Percentiles rank a stretch among this genome's conserved stretches.
These are phyloP conservation scores for Caenorhabditis sp. DNA, from an alignment of 2,888 invertebrate genomes.

Conservation along the genomic window DNA sequence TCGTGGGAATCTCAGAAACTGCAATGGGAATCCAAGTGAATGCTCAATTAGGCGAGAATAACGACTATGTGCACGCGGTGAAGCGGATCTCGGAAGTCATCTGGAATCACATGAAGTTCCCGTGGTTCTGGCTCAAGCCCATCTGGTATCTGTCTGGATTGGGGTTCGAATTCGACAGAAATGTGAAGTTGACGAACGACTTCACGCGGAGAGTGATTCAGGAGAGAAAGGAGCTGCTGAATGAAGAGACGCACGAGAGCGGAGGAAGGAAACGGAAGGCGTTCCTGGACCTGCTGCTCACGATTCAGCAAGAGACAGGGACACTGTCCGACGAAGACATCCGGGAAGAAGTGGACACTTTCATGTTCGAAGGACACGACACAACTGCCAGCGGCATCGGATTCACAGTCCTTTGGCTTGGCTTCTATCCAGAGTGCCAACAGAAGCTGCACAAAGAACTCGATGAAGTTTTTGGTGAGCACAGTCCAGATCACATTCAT, in stretches of 20 bases:
- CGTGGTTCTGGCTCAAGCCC: constrained; percentile 80
- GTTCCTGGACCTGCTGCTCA: constrained; percentile 81
- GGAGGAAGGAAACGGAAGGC: constrained; percentile 70
- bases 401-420: constrained; percentile 80
- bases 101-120: constrained; percentile 74
- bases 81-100: constrained; percentile 64
- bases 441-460: constrained; percentile 64
- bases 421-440: constrained; percentile 79
- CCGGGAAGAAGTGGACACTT: constrained; percentile 80
- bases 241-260: constrained; percentile 16
- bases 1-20: constrained; percentile 73
- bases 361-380: constrained; percentile 81
- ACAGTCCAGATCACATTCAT: neutral
- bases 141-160: constrained; percentile 83
- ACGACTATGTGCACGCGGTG: constrained; percentile 71
- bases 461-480: constrained; percentile 62
- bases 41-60: constrained; percentile 68
- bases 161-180: constrained; percentile 60
- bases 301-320: constrained; percentile 77
- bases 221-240: constrained; percentile 47
- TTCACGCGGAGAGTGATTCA: constrained; percentile 65
- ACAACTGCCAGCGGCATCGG: constrained; percentile 80
- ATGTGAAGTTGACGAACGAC: constrained; percentile 59
- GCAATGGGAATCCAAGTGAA: constrained; percentile 74
- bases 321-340: constrained; percentile 80